phyloP scores from a whole-genome alignment of 2,888 invertebrate species.

The Drosophila meridionalis region DNA sequence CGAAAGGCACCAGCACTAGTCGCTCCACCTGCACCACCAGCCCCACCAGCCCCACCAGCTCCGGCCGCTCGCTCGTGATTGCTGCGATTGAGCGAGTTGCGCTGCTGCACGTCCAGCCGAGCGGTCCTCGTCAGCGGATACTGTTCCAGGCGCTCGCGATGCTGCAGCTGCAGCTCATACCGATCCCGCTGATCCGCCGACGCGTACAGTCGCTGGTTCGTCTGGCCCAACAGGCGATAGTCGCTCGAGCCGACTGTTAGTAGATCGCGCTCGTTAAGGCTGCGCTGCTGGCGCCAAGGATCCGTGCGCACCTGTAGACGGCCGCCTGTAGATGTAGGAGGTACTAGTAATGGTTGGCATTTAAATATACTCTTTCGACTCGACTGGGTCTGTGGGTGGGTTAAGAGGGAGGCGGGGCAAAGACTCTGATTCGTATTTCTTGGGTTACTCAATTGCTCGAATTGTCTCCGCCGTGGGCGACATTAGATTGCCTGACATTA shows the following conservation, averaged over 20 bases:
- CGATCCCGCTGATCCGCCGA: constrained; percentile 83
- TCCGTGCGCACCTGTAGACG: constrained; percentile 81
- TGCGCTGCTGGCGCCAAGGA: constrained; percentile 83
- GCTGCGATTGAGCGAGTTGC: constrained; percentile 85
- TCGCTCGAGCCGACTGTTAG: constrained; percentile 74
- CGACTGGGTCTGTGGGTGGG: constrained; percentile 3
- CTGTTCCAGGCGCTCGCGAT: constrained; percentile 82
- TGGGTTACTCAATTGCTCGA: constrained; percentile 43
- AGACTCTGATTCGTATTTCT: constrained; percentile 12
- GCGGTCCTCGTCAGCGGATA: constrained; percentile 83
- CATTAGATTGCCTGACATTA: constrained; percentile 71
- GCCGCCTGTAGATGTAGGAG: constrained; percentile 75
- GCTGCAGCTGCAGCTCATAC: constrained; percentile 82
- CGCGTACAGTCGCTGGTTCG: constrained; percentile 82
- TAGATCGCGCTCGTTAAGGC: constrained; percentile 83
- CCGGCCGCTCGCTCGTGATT: constrained; percentile 85
- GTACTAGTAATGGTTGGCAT: constrained; percentile 59
- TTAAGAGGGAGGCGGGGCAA: constrained; percentile 5
- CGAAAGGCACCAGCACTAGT: constrained; percentile 57
- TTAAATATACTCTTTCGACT: constrained; percentile 36
- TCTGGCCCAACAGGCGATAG: constrained; percentile 76
- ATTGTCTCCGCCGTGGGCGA: constrained; percentile 29
- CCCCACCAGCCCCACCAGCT: constrained; percentile 28
- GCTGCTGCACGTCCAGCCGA: constrained; percentile 85
- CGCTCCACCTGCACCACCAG: constrained; percentile 24